phyloP scores from a whole-genome alignment of 2,888 invertebrate genomes.

The Pegoplata infirma region DNA sequence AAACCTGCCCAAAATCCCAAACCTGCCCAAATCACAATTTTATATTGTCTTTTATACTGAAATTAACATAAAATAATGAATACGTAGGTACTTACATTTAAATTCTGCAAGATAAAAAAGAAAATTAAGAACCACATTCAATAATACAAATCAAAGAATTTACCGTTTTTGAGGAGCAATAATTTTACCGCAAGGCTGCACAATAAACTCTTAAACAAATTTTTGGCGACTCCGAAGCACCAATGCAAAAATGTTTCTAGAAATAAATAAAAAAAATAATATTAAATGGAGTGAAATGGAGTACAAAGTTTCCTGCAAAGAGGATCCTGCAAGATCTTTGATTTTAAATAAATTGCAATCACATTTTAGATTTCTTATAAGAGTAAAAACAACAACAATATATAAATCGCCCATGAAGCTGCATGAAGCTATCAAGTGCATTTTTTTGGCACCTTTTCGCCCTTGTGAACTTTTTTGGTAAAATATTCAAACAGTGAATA shows the following conservation, averaged over 20 bases:
- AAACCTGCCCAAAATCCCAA: no score
- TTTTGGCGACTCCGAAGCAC: not conserved
- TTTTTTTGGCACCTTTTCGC: conserved; percentile 49
- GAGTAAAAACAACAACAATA: conserved; percentile 28
- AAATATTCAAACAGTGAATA: no score
- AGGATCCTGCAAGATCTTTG: not conserved
- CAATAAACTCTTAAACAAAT: not conserved
- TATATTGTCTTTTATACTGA: no score
- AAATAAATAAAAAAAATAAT: not conserved
- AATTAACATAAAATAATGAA: no score
- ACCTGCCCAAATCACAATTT: no score
- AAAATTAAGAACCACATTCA: not conserved
- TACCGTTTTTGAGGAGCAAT: conserved; percentile 31
- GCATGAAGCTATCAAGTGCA: conserved; percentile 50
- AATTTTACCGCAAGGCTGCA: not conserved
- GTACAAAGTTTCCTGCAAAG: no score
- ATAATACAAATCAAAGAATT: not conserved
- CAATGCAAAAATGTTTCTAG: conserved; percentile 17
- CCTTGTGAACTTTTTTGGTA: conserved; percentile 31
- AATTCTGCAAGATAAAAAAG: conserved; percentile 12
- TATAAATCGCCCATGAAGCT: conserved; percentile 40
- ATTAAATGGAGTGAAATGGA: no score
- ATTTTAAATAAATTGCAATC: not conserved
- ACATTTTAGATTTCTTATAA: conserved; percentile 32
- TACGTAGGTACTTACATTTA: conserved; percentile 48